These are phyloP conservation scores for Limnephilus lunatus DNA, from an alignment of 2,888 invertebrate genomes.

Conservation along the genomic window DNA sequence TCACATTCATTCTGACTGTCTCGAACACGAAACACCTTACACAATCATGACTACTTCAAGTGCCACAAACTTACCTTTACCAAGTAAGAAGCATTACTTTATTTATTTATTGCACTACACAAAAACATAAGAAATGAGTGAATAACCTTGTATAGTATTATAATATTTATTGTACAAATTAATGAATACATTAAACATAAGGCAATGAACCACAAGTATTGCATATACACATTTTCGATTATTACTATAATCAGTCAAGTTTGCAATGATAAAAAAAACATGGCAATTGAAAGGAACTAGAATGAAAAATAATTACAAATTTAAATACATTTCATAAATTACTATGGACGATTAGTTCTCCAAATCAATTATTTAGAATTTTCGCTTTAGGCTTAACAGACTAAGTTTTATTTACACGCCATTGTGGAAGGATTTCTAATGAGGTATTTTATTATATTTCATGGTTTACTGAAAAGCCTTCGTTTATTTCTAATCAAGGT, in stretches of 20 bases:
- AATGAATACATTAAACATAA: constrained; percentile 53
- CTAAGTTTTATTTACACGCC: not conserved
- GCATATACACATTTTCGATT: constrained; percentile 41
- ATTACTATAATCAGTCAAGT: constrained; percentile 52
- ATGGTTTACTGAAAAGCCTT: not conserved
- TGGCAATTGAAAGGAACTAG: constrained; percentile 62
- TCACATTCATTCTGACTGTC: not conserved
- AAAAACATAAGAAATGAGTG: constrained; percentile 25
- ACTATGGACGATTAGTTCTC: not conserved
- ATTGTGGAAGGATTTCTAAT: constrained; percentile 14
- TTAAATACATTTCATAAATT: constrained; percentile 17
- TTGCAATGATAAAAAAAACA: constrained; percentile 55
- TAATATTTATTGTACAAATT: constrained; percentile 50
- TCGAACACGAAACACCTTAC: not conserved
- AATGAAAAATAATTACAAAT: constrained; percentile 28
- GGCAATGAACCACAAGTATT: constrained; percentile 43
- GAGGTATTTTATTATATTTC: constrained; percentile 12
- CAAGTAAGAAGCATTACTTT: not conserved
- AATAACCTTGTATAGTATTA: not conserved
- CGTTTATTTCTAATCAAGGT: not conserved
- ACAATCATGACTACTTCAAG: not conserved
- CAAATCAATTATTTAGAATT: constrained; percentile 37
- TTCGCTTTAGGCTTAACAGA: constrained; percentile 22
- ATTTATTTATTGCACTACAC: constrained; percentile 4
- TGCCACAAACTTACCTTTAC: not conserved